Evolutionary conservation across 1,140 invertebrate genomes (phyloP).

Genomic region (Dinoponera quadriceps): DNA sequence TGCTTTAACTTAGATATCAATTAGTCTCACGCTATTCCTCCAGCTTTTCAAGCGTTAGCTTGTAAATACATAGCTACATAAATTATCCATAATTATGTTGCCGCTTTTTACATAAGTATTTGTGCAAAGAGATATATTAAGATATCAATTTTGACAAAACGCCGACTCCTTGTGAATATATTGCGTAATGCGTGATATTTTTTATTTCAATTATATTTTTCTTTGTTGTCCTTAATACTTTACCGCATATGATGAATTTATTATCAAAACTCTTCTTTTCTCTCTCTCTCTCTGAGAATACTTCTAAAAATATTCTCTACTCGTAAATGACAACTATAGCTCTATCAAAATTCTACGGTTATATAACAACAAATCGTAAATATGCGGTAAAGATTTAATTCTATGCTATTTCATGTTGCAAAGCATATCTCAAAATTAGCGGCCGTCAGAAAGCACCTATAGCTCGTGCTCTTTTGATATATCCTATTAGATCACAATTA

Average conservation of each 20-base stretch:
- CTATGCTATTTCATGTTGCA: slow-evolving; percentile 9
- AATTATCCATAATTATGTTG: slow-evolving; percentile 16
- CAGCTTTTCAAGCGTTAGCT: background rate
- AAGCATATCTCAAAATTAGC: slow-evolving; percentile 22
- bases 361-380: background rate
- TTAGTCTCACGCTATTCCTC: background rate
- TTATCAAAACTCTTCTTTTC: background rate
- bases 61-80: slow-evolving; percentile 42
- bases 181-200: background rate
- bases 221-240: slow-evolving; percentile 17
- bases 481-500: slow-evolving; percentile 12
- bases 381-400: slow-evolving; percentile 15
- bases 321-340: background rate
- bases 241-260: slow-evolving; percentile 11
- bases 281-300: too few relatives aligned
- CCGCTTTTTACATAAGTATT: slow-evolving; percentile 2
- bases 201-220: background rate
- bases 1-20: slow-evolving; percentile 1
- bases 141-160: background rate
- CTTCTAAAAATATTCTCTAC: background rate
- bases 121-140: slow-evolving; percentile 1
- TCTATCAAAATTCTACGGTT: background rate
- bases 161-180: slow-evolving; percentile 23
- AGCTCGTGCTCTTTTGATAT: background rate
- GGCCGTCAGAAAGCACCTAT: background rate